Percentiles rank a stretch among this genome's conserved stretches.
These are phyloP conservation scores for Temnopleurus reevesii DNA, from an alignment of 53 echinoderm and acorn worm genomes.

Conservation along the genomic window DNA sequence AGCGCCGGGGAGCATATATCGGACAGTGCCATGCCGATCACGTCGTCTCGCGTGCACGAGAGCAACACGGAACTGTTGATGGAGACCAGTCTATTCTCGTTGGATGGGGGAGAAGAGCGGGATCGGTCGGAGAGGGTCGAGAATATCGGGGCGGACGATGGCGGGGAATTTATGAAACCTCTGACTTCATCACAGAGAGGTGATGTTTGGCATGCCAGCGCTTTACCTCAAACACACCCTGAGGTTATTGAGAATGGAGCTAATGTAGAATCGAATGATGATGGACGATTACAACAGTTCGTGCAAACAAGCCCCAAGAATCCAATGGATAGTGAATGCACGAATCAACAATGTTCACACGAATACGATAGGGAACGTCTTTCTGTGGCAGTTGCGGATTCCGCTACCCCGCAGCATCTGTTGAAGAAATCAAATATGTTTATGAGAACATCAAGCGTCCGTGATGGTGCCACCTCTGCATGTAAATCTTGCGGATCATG, in stretches of 20 bases:
- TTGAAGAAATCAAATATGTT: neutral
- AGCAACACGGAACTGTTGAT: slow-evolving; percentile 26
- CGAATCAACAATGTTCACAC: neutral
- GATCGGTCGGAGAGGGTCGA: neutral
- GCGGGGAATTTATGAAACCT: no score
- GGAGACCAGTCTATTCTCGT: slow-evolving; percentile 53
- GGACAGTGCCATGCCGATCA: neutral
- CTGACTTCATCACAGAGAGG: no score
- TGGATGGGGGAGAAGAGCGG: neutral
- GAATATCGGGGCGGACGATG: neutral
- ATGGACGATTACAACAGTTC: neutral
- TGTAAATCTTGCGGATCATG: neutral
- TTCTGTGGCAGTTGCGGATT: neutral
- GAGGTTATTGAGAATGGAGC: neutral
- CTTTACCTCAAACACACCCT: no score
- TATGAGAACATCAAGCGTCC: neutral
- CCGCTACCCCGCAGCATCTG: neutral
- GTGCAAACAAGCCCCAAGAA: neutral
- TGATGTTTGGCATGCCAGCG: no score
- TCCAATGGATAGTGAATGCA: neutral
- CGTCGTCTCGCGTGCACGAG: slow-evolving; percentile 47
- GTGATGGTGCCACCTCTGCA: neutral
- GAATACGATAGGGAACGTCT: neutral
- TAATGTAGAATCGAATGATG: neutral
- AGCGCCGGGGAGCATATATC: neutral